Percentiles rank a stretch among this genome's conserved stretches.
phyloP scores from a whole-genome alignment of 2,888 invertebrate species.

The Lasioglossum figueresi region DNA sequence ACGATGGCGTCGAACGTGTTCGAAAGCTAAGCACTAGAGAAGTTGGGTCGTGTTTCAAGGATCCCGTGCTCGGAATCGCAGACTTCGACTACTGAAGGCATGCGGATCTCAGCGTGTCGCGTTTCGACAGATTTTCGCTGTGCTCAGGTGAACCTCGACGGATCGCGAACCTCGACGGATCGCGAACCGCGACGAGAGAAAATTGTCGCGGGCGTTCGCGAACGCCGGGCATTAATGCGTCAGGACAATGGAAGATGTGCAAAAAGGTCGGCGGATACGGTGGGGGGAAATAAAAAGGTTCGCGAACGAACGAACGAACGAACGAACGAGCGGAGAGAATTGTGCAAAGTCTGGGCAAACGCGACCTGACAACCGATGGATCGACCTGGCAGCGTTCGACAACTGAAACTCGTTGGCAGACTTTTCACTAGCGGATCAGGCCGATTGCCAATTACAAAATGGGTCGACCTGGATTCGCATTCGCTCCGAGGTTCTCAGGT shows the following conservation, averaged over 20 bases:
- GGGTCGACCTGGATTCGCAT: constrained; percentile 71
- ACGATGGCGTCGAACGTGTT: neutral
- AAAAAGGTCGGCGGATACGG: neutral
- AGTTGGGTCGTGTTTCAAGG: neutral
- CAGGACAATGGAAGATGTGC: neutral
- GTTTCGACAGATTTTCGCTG: constrained; percentile 9
- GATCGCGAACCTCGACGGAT: neutral
- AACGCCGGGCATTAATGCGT: neutral
- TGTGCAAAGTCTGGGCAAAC: constrained; percentile 28
- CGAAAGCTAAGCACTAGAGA: neutral
- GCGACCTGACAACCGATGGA: constrained; percentile 41
- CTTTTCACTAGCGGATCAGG: constrained; percentile 58
- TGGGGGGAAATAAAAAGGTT: constrained; percentile 10
- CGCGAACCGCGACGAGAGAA: constrained; percentile 12
- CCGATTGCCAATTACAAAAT: constrained; percentile 76
- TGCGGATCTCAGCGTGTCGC: neutral
- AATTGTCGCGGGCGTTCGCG: constrained; percentile 15
- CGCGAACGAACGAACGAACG: constrained; percentile 16
- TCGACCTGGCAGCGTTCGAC: constrained; percentile 54
- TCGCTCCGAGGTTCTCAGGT: constrained; percentile 51
- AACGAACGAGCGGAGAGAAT: constrained; percentile 17
- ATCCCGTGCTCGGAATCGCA: neutral
- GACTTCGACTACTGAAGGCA: neutral
- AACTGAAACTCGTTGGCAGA: constrained; percentile 64
- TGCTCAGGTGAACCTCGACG: neutral